Conservation (phyloP, 2,888 invertebrate genomes). For the Dastarcus helophoroides region DNA sequence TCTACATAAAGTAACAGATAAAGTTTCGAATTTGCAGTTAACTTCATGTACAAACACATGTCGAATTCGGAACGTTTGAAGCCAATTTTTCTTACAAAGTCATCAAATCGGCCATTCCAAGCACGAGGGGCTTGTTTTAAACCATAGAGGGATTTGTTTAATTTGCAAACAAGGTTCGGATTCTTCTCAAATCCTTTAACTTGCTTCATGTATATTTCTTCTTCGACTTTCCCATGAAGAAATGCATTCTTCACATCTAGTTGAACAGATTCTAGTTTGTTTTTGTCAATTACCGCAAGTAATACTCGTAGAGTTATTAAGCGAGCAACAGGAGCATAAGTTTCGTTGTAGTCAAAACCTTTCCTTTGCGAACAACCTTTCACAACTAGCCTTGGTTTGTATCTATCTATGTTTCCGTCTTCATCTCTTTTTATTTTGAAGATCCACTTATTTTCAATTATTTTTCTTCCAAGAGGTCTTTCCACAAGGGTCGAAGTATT, state of each 20-base stretch:
- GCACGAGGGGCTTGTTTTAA: conserved; percentile 22
- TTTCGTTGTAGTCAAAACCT: conserved; percentile 22
- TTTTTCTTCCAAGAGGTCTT: conserved; percentile 12
- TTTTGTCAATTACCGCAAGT: conserved; percentile 12
- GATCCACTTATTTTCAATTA: conserved; percentile 16
- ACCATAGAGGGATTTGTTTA: conserved; percentile 23
- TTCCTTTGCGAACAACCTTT: conserved; percentile 18
- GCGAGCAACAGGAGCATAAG: conserved; percentile 21
- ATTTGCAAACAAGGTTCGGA: conserved; percentile 18
- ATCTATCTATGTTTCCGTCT: conserved; percentile 13
- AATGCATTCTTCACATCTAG: conserved; percentile 25
- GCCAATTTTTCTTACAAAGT: conserved; percentile 13
- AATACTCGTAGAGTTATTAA: conserved; percentile 18
- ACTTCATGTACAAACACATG: conserved; percentile 18
- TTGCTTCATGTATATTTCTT: conserved; percentile 20
- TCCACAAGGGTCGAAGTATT: conserved; percentile 15
- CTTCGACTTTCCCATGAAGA: conserved; percentile 19
- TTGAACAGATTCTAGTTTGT: conserved; percentile 13
- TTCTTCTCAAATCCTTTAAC: conserved; percentile 16
- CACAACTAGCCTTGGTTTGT: conserved; percentile 20
- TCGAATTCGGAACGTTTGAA: conserved; percentile 17
- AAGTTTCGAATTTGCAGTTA: conserved; percentile 5
- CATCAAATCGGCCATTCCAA: conserved; percentile 20
- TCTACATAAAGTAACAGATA: conserved; percentile 22
- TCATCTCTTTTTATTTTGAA: conserved; percentile 16